phyloP scores from a whole-genome alignment of 2,113 vertebrate species.

The Phylloscopus trochilus region DNA sequence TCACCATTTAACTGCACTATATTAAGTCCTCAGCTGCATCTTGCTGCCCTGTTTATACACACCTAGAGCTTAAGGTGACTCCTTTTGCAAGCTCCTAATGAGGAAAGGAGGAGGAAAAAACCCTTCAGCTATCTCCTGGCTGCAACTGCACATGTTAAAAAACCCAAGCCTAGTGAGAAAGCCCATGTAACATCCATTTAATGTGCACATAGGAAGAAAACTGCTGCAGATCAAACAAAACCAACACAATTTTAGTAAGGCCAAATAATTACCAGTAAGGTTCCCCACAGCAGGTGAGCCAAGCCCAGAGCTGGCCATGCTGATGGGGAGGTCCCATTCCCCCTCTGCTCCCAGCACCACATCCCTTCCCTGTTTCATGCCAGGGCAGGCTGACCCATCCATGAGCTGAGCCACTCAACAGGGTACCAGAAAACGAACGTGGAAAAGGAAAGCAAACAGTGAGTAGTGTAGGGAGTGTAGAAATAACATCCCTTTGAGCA shows the following conservation, averaged over 20 bases:
- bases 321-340: fast-evolving
- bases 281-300: not conserved
- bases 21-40: not conserved
- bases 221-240: not conserved
- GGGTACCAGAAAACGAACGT: not conserved
- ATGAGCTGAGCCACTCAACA: not conserved
- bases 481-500: not conserved
- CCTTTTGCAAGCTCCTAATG: not conserved
- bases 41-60: not conserved
- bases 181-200: not conserved
- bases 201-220: not conserved
- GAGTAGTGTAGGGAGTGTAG: not conserved
- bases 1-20: not conserved
- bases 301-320: not conserved
- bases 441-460: not conserved
- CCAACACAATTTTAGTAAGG: not conserved
- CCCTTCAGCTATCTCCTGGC: not conserved
- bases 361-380: fast-evolving
- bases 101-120: not conserved
- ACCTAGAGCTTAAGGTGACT: not conserved
- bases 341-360: not conserved
- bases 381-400: not conserved
- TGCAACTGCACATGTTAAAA: not conserved
- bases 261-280: not conserved
- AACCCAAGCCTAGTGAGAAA: not conserved